A percentile compares a stretch with the other conserved stretches of the same genome.
These are phyloP conservation scores for Coenonympha glycerion DNA, from an alignment of 2,888 invertebrate genomes.

Conservation along the genomic window DNA sequence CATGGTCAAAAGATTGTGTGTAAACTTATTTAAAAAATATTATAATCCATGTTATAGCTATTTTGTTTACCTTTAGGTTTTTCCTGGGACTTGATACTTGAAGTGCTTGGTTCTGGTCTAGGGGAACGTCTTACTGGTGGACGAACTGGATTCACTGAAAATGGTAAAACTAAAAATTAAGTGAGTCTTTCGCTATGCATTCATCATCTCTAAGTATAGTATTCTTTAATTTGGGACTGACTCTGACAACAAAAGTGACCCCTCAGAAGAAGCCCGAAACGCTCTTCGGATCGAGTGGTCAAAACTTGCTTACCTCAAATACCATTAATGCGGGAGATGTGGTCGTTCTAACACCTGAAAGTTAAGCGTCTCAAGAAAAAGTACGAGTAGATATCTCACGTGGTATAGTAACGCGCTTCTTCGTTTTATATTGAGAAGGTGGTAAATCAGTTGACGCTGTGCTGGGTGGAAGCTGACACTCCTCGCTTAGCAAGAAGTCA, in stretches of 20 bases:
- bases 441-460: slow-evolving; percentile 33
- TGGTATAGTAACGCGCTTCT: slow-evolving; percentile 57
- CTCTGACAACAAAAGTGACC: too few relatives aligned
- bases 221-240: too few relatives aligned
- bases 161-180: too few relatives aligned
- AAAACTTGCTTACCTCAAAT: too few relatives aligned
- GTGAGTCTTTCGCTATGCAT: too few relatives aligned
- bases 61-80: slow-evolving; percentile 33
- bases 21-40: not conserved
- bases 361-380: too few relatives aligned
- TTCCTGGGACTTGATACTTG: slow-evolving; percentile 36
- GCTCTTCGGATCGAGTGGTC: too few relatives aligned
- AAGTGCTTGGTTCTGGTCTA: slow-evolving; percentile 39
- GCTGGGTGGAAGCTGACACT: slow-evolving; percentile 49
- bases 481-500: slow-evolving; percentile 59
- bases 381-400: slow-evolving; percentile 37
- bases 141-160: slow-evolving; percentile 34
- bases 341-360: too few relatives aligned
- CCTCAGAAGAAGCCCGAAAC: too few relatives aligned
- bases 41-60: too few relatives aligned
- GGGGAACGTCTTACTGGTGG: slow-evolving; percentile 16
- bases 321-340: too few relatives aligned
- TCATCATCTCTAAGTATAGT: too few relatives aligned
- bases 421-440: slow-evolving; percentile 29
- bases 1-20: not conserved